A percentile compares a stretch with the other conserved stretches of the same genome.
These are phyloP conservation scores for Peromyscus maniculatus DNA, from an alignment of 2,113 vertebrate genomes.

Conservation along the genomic window DNA sequence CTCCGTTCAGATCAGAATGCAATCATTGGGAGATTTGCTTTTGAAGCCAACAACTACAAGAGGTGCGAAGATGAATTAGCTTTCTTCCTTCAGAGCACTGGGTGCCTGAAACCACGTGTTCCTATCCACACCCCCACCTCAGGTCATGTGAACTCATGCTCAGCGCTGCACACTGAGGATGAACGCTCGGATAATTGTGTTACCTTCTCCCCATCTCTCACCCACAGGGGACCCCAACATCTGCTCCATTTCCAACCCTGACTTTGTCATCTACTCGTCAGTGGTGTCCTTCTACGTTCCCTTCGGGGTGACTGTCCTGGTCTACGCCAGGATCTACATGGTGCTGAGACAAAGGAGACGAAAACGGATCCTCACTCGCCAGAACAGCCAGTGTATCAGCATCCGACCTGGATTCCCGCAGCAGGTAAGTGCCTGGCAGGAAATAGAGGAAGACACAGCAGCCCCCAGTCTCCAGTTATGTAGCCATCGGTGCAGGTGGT, in stretches of 20 bases:
- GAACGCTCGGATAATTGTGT: background rate
- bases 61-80: background rate
- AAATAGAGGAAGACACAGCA: background rate
- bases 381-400: constrained; percentile 91
- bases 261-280: constrained; percentile 97
- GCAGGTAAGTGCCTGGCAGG: constrained; percentile 80
- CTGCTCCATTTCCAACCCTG: constrained; percentile 97
- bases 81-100: background rate
- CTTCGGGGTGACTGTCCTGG: constrained; percentile 94
- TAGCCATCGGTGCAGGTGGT: background rate
- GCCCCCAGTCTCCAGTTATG: background rate
- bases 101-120: background rate
- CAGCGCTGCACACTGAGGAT: background rate
- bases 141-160: background rate
- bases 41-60: constrained; percentile 2
- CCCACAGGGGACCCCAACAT: constrained; percentile 91
- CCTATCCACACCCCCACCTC: background rate
- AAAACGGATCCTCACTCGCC: constrained; percentile 92
- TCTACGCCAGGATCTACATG: constrained; percentile 96
- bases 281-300: constrained; percentile 98
- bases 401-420: constrained; percentile 76
- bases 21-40: constrained; percentile 4
- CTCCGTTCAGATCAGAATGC: background rate
- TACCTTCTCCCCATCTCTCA: constrained; percentile 66
- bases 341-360: constrained; percentile 92